These are phyloP conservation scores for Leptatherina wallacei DNA, from an alignment of 2,797 vertebrate species.

Conservation along the genomic window DNA sequence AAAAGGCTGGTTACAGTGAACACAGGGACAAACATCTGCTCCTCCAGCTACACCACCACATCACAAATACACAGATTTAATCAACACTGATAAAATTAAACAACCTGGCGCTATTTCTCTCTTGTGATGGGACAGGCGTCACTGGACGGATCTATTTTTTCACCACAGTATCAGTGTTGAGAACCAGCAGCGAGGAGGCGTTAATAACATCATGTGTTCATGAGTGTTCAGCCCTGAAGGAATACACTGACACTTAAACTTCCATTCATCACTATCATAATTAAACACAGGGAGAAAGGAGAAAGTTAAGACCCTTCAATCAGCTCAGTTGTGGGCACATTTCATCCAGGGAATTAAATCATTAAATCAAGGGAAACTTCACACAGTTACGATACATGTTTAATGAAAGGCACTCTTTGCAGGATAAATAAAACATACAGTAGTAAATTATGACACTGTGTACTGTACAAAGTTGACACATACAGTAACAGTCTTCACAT, in stretches of 20 bases:
- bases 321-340: background rate
- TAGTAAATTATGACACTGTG: conserved; percentile 64
- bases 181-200: conserved; percentile 36
- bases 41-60: conserved; percentile 19
- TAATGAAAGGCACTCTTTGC: conserved; percentile 87
- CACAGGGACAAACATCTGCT: conserved; percentile 31
- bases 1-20: background rate
- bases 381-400: conserved; percentile 73
- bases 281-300: background rate
- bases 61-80: conserved; percentile 10
- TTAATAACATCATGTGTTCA: conserved; percentile 54
- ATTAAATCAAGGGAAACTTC: conserved; percentile 23
- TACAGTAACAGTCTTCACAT: conserved; percentile 70
- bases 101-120: background rate
- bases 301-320: conserved; percentile 14
- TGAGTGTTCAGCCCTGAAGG: conserved; percentile 42
- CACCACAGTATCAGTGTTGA: conserved; percentile 31
- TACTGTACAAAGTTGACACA: conserved; percentile 68
- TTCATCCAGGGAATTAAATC: conserved; percentile 13
- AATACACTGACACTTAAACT: conserved; percentile 38
- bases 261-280: conserved; percentile 38
- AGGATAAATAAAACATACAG: conserved; percentile 73
- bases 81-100: background rate
- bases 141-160: conserved; percentile 1
- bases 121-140: conserved; percentile 33